Percentiles rank a stretch among this genome's conserved stretches.
Evolutionary conservation across 2,888 invertebrate species (phyloP).

Genomic region (Andrena camellia): DNA sequence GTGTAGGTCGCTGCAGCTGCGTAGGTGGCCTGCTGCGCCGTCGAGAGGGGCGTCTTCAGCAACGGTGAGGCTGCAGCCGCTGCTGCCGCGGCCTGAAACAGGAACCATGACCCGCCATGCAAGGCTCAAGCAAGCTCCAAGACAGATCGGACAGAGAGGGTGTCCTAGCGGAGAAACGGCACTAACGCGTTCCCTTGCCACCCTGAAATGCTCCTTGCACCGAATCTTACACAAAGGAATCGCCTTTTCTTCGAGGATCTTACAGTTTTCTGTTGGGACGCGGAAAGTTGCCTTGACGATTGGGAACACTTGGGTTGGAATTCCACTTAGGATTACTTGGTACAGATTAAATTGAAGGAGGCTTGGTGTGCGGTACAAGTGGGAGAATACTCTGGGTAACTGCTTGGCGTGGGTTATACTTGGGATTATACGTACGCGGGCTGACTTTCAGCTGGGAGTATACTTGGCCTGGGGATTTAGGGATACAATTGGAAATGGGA

Average conservation of each 20-base stretch:
- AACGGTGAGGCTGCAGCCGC: conserved; percentile 92
- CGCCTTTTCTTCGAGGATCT: neutral
- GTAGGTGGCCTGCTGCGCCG: conserved; percentile 94
- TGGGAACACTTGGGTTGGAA: no score
- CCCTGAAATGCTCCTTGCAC: conserved; percentile 25
- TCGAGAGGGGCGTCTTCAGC: conserved; percentile 93
- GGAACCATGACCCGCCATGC: conserved; percentile 83
- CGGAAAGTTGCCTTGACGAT: no score
- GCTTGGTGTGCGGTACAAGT: no score
- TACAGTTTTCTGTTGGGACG: neutral
- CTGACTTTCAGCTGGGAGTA: no score
- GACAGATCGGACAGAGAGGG: conserved; percentile 55
- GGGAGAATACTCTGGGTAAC: no score
- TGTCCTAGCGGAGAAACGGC: conserved; percentile 56
- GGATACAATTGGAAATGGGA: no score
- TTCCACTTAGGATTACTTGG: no score
- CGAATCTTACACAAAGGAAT: neutral
- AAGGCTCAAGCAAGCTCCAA: conserved; percentile 82
- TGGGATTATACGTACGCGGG: no score
- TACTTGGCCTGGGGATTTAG: no score
- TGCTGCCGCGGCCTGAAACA: conserved; percentile 88
- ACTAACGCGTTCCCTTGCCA: conserved; percentile 44
- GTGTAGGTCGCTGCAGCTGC: conserved; percentile 95
- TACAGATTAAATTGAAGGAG: no score
- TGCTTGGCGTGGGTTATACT: no score